phyloP scores from a whole-genome alignment of 1,140 invertebrate species.

The Leptopilina clavipes region DNA sequence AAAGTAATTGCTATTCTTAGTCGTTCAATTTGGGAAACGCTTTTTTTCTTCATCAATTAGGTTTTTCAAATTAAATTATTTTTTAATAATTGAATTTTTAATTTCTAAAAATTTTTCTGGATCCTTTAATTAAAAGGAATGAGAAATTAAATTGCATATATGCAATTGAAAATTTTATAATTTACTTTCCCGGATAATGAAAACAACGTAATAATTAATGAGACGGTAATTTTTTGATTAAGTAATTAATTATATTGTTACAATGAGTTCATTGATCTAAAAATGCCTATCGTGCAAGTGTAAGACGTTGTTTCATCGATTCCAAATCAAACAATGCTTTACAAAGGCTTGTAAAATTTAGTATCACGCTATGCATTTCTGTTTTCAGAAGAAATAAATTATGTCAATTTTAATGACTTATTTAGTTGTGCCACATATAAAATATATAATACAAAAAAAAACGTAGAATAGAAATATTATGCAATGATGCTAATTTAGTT shows the following conservation, averaged over 20 bases:
- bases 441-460: not conserved
- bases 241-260: not conserved
- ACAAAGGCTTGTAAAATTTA: slow-evolving; percentile 35
- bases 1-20: too few species aligned
- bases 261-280: slow-evolving; percentile 18
- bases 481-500: not conserved
- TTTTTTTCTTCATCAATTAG: too few species aligned
- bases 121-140: too few species aligned
- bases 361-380: slow-evolving; percentile 29
- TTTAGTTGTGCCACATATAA: not conserved
- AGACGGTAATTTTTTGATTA: not conserved
- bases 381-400: not conserved
- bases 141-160: too few species aligned
- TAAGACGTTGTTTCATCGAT: slow-evolving; percentile 15
- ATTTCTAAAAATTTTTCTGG: too few species aligned
- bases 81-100: too few species aligned
- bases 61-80: too few species aligned
- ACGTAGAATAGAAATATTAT: not conserved
- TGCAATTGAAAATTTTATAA: too few species aligned
- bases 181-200: not conserved
- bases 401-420: slow-evolving; percentile 21
- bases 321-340: slow-evolving; percentile 13
- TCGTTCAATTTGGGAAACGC: too few species aligned
- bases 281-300: slow-evolving; percentile 11
- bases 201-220: not conserved